phyloP scores from a whole-genome alignment of 2,888 invertebrate genomes.

The Pristionchus entomophagus region DNA sequence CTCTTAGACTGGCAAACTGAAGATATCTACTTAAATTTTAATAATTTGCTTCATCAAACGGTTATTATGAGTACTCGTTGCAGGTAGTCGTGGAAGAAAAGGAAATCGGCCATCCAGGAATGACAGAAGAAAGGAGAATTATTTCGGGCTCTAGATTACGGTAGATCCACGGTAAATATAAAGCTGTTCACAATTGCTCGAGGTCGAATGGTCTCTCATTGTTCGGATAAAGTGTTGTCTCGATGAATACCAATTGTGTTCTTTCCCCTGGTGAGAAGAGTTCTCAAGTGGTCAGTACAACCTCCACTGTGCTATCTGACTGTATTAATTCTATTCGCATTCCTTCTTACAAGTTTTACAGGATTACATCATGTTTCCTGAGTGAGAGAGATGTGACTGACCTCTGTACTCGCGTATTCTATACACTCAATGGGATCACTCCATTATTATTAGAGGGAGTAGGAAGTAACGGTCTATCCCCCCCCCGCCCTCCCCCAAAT shows the following conservation, averaged over 20 bases:
- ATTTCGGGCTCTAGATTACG: no score
- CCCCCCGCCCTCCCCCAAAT: not conserved
- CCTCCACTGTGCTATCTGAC: constrained; percentile 5
- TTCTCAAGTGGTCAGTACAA: constrained; percentile 4
- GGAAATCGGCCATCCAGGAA: no score
- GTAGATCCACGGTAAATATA: no score
- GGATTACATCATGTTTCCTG: not conserved
- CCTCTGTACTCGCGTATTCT: not conserved
- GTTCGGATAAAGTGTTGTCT: constrained; percentile 3
- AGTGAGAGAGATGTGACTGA: not conserved
- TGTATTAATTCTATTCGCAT: not conserved
- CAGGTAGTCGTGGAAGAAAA: no score
- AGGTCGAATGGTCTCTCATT: not conserved
- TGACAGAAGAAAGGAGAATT: no score
- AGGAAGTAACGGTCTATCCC: constrained; percentile 29
- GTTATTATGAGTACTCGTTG: no score
- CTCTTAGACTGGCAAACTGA: no score
- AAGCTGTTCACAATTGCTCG: no score
- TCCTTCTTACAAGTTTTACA: not conserved
- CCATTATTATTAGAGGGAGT: constrained; percentile 16
- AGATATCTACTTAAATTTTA: no score
- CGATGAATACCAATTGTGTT: not conserved
- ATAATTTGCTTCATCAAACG: no score
- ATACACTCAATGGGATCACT: not conserved
- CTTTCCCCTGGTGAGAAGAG: not conserved